Conservation (phyloP, 2,888 invertebrate genomes). For the Ephialtes manifestator region DNA sequence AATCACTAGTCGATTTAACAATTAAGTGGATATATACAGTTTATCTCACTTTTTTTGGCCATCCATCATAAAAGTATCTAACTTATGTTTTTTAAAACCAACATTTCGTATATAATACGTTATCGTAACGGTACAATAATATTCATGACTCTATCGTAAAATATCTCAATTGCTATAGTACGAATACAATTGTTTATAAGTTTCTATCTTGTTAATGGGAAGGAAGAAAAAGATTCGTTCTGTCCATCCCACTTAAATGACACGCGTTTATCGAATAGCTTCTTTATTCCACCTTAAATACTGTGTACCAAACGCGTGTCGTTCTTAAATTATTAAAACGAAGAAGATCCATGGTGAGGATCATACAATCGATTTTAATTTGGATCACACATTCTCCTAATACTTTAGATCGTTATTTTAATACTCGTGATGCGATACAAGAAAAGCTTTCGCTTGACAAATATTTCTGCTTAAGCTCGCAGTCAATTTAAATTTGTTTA, state of each 20-base stretch:
- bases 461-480: not conserved
- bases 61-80: conserved; percentile 81
- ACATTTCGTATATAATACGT: conserved; percentile 72
- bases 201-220: conserved; percentile 50
- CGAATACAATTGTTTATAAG: conserved; percentile 68
- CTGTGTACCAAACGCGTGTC: not conserved
- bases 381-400: not conserved
- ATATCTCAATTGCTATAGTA: conserved; percentile 72
- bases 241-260: conserved; percentile 4
- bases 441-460: not conserved
- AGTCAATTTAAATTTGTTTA: not conserved
- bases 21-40: conserved; percentile 83
- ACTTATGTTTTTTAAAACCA: conserved; percentile 74
- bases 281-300: not conserved
- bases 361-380: not conserved
- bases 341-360: not conserved
- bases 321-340: not conserved
- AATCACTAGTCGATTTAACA: conserved; percentile 82
- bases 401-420: conserved; percentile 1
- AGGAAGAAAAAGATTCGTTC: conserved; percentile 22
- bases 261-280: not conserved
- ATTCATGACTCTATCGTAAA: conserved; percentile 74
- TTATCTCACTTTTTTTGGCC: conserved; percentile 80
- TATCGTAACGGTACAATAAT: conserved; percentile 66
- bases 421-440: not conserved